phyloP scores from a whole-genome alignment of 2,888 invertebrate genomes.

The Lamellibrachia satsuma region DNA sequence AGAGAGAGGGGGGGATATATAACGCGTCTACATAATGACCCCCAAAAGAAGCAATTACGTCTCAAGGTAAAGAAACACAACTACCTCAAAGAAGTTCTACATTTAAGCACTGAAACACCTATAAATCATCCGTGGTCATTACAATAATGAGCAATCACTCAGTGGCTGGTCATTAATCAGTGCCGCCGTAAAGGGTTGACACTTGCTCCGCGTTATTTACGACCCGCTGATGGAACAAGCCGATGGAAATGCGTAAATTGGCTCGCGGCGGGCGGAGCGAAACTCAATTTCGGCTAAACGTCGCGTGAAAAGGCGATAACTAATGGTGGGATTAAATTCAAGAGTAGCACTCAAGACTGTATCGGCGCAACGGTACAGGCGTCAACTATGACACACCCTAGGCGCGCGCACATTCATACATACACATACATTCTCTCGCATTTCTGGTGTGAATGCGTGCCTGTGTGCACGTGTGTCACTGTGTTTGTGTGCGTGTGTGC shows the following conservation, averaged over 20 bases:
- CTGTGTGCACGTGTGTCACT: background rate
- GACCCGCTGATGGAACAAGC: background rate
- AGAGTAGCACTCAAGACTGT: slow-evolving; percentile 8
- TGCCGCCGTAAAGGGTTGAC: background rate
- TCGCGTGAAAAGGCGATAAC: background rate
- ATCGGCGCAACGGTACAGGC: background rate
- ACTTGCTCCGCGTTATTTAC: background rate
- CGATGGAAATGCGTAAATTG: background rate
- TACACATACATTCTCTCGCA: background rate
- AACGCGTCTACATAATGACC: too few relatives aligned
- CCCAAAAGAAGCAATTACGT: background rate
- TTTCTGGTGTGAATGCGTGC: background rate
- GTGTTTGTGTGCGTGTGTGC: background rate
- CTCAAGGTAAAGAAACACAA: background rate
- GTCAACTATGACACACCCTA: background rate
- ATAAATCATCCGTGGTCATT: slow-evolving; percentile 4
- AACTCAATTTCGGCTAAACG: background rate
- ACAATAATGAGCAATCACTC: slow-evolving; percentile 3
- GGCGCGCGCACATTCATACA: background rate
- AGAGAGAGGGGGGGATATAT: too few relatives aligned
- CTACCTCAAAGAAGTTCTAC: background rate
- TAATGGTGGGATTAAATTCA: background rate
- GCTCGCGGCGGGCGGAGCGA: background rate
- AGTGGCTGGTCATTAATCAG: background rate
- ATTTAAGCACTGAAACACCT: background rate